These are phyloP conservation scores for Tragelaphus buxtoni DNA, from an alignment of 2,113 vertebrate genomes.

Conservation along the genomic window DNA sequence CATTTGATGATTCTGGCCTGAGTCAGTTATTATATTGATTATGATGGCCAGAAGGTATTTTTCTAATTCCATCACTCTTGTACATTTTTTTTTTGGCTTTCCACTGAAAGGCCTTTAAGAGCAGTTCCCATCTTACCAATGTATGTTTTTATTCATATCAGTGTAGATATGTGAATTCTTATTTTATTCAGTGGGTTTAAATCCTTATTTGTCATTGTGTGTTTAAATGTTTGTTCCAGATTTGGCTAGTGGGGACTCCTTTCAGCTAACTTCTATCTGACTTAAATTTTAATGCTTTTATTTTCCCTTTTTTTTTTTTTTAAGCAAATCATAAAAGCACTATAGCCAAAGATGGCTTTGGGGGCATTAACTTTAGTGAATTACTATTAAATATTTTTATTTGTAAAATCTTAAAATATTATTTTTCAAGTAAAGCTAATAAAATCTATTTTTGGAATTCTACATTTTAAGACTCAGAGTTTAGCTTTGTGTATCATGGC, in stretches of 20 bases:
- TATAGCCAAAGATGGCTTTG: neutral
- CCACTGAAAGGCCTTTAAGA: neutral
- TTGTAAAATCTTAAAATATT: neutral
- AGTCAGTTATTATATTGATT: neutral
- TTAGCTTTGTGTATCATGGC: slow-evolving; percentile 23
- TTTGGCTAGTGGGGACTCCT: neutral
- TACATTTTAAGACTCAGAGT: neutral
- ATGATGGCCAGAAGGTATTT: neutral
- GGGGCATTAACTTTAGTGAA: neutral
- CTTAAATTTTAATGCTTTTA: neutral
- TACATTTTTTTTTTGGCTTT: neutral
- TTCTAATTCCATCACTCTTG: neutral
- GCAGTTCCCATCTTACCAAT: neutral
- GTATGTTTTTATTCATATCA: neutral
- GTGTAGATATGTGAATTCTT: neutral
- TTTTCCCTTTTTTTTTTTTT: neutral
- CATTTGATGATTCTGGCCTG: neutral
- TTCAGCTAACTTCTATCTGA: neutral
- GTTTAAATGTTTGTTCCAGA: neutral
- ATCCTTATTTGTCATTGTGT: neutral
- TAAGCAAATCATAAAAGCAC: neutral
- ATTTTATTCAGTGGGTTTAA: neutral
- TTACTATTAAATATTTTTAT: neutral
- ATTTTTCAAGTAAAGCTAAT: slow-evolving; percentile 27
- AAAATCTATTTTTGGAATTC: slow-evolving; percentile 14